These are phyloP conservation scores for Chaetura pelagica DNA, from an alignment of 2,113 vertebrate genomes.

Conservation along the genomic window DNA sequence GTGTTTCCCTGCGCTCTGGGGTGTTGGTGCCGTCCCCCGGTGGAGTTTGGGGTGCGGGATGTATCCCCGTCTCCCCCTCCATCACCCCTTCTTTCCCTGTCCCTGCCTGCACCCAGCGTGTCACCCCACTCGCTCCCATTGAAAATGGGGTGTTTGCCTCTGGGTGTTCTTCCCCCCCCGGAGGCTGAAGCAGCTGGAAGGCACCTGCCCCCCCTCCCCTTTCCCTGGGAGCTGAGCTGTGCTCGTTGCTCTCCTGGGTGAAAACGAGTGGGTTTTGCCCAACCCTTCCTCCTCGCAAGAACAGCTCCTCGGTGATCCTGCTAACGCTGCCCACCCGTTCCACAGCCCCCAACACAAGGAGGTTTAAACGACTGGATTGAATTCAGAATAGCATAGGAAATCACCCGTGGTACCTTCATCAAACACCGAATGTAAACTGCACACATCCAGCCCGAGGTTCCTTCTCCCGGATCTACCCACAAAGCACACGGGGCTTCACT, in stretches of 20 bases:
- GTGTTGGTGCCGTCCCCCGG: neutral
- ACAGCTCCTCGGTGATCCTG: constrained; percentile 54
- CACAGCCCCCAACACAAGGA: constrained; percentile 60
- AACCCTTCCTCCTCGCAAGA: constrained; percentile 10
- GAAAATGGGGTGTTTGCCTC: neutral
- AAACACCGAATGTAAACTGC: constrained; percentile 64
- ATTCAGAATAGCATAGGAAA: constrained; percentile 72
- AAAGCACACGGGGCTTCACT: constrained; percentile 47
- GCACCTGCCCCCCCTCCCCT: neutral
- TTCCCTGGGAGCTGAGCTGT: neutral
- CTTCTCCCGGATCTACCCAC: constrained; percentile 44
- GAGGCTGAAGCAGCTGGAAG: neutral
- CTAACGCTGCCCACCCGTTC: constrained; percentile 56
- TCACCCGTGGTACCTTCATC: constrained; percentile 58
- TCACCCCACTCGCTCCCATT: neutral
- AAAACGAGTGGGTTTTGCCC: neutral
- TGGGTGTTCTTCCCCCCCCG: neutral
- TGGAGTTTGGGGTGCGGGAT: neutral
- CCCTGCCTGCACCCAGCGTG: neutral
- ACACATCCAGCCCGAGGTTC: constrained; percentile 27
- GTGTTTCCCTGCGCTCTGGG: neutral
- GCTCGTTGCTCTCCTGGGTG: neutral
- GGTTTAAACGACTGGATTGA: constrained; percentile 65
- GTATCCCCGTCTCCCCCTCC: neutral
- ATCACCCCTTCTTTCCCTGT: too few relatives aligned